These are phyloP conservation scores for Panthera tigris DNA, from an alignment of 2,113 vertebrate species.

Conservation along the genomic window DNA sequence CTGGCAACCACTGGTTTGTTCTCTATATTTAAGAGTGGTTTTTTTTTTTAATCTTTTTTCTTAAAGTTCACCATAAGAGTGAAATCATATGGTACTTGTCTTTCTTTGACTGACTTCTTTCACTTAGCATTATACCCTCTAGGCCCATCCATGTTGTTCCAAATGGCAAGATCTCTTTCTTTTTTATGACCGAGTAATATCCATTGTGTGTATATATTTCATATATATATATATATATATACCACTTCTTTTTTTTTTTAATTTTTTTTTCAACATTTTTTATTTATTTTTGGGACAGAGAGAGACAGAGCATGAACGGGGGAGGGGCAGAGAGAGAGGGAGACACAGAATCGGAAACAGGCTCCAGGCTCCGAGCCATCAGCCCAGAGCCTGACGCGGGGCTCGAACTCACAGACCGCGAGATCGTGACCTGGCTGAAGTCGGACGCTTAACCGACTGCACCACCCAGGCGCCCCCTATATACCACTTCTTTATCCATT, in stretches of 20 bases:
- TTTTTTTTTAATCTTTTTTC: background rate
- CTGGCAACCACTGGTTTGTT: background rate
- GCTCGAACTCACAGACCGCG: too few relatives aligned
- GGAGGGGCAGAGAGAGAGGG: too few relatives aligned
- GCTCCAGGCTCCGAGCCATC: too few relatives aligned
- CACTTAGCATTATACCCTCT: background rate
- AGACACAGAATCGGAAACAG: too few relatives aligned
- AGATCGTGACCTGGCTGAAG: too few relatives aligned
- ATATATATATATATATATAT: background rate
- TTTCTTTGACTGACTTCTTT: background rate
- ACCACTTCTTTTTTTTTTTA: background rate
- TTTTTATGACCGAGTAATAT: background rate
- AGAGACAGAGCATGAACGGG: too few relatives aligned
- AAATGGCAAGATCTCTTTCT: background rate
- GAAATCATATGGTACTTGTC: background rate
- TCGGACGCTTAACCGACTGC: too few relatives aligned
- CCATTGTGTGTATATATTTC: background rate
- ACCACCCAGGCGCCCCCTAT: background rate
- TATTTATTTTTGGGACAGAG: too few relatives aligned
- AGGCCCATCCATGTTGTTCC: background rate
- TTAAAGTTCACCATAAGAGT: background rate
- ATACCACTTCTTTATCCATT: background rate
- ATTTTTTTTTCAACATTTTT: too few relatives aligned
- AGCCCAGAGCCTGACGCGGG: too few relatives aligned
- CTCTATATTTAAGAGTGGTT: background rate